These are phyloP conservation scores for Spinibarbus caldwelli DNA, from an alignment of 2,797 vertebrate species.

Conservation along the genomic window DNA sequence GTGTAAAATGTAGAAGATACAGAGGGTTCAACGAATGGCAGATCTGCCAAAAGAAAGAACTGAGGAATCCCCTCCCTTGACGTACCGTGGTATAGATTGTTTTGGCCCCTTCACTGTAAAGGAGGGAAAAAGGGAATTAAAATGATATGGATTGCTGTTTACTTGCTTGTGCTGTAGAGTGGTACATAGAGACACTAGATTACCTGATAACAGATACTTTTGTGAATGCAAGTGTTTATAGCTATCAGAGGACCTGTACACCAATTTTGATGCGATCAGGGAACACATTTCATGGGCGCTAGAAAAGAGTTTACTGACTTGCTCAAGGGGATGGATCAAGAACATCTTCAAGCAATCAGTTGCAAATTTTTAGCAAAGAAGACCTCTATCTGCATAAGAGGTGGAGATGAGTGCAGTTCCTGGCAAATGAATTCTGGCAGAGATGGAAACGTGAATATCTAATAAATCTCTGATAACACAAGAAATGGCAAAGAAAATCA, in stretches of 20 bases:
- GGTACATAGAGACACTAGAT: conserved; percentile 45
- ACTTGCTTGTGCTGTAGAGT: conserved; percentile 30
- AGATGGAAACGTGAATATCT: too few relatives aligned
- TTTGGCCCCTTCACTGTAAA: conserved; percentile 41
- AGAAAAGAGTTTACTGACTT: conserved; percentile 22
- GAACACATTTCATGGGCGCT: conserved; percentile 27
- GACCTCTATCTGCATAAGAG: too few relatives aligned
- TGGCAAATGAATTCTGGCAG: too few relatives aligned
- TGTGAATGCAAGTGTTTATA: conserved; percentile 46
- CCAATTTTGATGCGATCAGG: conserved; percentile 42
- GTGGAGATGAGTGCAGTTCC: too few relatives aligned
- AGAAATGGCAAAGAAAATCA: too few relatives aligned
- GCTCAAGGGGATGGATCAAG: conserved; percentile 6
- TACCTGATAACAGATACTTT: conserved; percentile 40
- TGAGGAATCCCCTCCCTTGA: conserved; percentile 40
- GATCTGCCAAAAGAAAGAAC: conserved; percentile 15
- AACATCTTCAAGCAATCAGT: not conserved
- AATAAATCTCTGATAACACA: too few relatives aligned
- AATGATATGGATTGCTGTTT: conserved; percentile 38
- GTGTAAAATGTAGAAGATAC: conserved; percentile 38
- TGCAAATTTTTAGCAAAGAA: conserved; percentile 5
- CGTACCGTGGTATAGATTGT: conserved; percentile 46
- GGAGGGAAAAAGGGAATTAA: conserved; percentile 34
- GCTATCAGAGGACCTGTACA: conserved; percentile 22
- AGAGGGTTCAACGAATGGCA: conserved; percentile 33